These are phyloP conservation scores for Tyria jacobaeae DNA, from an alignment of 2,888 invertebrate species.

Conservation along the genomic window DNA sequence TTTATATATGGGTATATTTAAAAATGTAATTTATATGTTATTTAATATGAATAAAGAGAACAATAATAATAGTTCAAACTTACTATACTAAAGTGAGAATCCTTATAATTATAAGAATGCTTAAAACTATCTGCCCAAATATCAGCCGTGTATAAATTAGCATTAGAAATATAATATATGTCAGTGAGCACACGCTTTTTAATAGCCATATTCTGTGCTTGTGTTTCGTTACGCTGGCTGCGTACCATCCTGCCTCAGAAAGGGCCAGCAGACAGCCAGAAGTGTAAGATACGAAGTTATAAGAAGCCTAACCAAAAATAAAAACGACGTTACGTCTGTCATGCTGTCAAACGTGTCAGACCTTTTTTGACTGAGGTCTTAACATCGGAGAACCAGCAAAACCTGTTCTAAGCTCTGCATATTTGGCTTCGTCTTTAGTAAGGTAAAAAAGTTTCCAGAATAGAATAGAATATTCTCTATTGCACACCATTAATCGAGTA, in stretches of 20 bases:
- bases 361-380: neutral
- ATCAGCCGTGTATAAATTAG: constrained; percentile 28
- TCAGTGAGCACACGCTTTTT: constrained; percentile 7
- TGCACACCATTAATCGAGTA: no score
- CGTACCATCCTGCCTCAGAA: constrained; percentile 7
- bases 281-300: neutral
- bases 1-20: no score
- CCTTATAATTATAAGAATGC: neutral
- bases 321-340: neutral
- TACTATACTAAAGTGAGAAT: neutral
- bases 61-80: neutral
- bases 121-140: constrained; percentile 17
- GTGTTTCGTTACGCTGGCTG: constrained; percentile 16
- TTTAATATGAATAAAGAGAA: no score
- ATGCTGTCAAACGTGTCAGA: neutral
- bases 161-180: constrained; percentile 32
- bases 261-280: neutral
- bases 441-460: no score
- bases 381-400: no score
- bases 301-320: neutral
- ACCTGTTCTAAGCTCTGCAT: no score
- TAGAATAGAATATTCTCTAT: no score
- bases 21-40: no score
- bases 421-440: no score
- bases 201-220: constrained; percentile 1